Evolutionary conservation across 2,888 invertebrate genomes (phyloP).

Genomic region (Papilio gigon): DNA sequence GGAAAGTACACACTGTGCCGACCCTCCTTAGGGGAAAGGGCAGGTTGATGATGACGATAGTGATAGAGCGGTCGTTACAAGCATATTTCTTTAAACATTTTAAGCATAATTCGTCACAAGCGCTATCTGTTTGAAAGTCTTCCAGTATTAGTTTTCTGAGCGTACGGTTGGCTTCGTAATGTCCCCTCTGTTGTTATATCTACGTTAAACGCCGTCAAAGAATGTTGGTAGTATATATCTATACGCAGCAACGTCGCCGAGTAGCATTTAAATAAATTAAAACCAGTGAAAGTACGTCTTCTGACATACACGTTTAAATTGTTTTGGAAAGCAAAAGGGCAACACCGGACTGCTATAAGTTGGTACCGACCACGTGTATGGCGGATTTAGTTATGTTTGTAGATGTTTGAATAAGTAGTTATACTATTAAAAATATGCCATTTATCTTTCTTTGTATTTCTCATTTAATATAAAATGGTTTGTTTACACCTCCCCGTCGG

Average conservation of each 20-base stretch:
- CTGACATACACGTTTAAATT: slow-evolving; percentile 28
- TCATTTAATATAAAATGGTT: neutral
- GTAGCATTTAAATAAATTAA: slow-evolving; percentile 12
- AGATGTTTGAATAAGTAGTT: slow-evolving; percentile 12
- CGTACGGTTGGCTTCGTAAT: too few relatives aligned
- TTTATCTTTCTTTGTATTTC: slow-evolving; percentile 21
- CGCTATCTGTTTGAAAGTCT: too few relatives aligned
- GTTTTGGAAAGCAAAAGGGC: neutral
- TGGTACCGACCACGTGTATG: neutral
- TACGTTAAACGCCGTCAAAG: too few relatives aligned
- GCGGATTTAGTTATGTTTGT: slow-evolving; percentile 1
- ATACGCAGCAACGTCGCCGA: neutral
- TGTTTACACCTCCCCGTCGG: neutral
- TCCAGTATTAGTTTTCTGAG: too few relatives aligned
- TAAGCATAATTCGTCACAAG: too few relatives aligned
- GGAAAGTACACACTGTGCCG: too few relatives aligned
- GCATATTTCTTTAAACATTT: too few relatives aligned
- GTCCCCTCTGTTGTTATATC: too few relatives aligned
- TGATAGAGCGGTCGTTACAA: too few relatives aligned
- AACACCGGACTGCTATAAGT: neutral
- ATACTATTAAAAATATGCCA: slow-evolving; percentile 33
- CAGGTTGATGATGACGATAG: too few relatives aligned
- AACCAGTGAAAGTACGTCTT: slow-evolving; percentile 25
- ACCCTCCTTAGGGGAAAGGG: too few relatives aligned
- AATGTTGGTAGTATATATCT: neutral